phyloP scores from a whole-genome alignment of 1,140 invertebrate species.

The Antheraea pernyi region DNA sequence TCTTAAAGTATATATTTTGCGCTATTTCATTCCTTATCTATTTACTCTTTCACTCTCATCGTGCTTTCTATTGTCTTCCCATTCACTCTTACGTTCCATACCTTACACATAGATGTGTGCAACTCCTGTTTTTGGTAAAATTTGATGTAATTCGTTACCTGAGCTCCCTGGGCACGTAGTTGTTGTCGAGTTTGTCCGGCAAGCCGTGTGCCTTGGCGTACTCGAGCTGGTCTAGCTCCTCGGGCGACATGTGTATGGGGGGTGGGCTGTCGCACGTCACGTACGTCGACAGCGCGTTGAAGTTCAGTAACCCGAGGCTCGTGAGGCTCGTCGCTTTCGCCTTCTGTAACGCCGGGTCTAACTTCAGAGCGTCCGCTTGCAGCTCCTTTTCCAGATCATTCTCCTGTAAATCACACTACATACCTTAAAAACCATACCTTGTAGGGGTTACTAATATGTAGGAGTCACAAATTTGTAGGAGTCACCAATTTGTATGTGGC shows the following conservation, averaged over 20 bases:
- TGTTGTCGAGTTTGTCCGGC: slow-evolving; percentile 83
- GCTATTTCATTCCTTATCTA: no score
- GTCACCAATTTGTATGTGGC: no score
- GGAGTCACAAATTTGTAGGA: no score
- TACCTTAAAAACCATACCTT: no score
- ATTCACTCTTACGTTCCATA: no score
- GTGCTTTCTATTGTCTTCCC: no score
- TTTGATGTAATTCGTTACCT: slow-evolving; percentile 37
- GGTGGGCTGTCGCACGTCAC: slow-evolving; percentile 87
- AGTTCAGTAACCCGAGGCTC: slow-evolving; percentile 63
- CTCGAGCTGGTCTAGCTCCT: slow-evolving; percentile 87
- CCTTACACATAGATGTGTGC: no score
- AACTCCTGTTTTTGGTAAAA: no score
- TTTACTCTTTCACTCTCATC: no score
- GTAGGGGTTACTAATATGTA: no score
- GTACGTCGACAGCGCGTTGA: slow-evolving; percentile 80
- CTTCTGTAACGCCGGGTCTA: slow-evolving; percentile 47
- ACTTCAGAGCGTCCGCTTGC: slow-evolving; percentile 56
- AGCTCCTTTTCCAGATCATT: slow-evolving; percentile 69
- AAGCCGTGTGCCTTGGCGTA: slow-evolving; percentile 86
- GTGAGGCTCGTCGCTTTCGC: slow-evolving; percentile 56
- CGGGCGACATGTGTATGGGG: slow-evolving; percentile 87
- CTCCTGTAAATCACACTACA: slow-evolving; percentile 36
- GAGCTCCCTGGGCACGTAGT: slow-evolving; percentile 83
- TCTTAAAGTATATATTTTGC: no score